These are phyloP conservation scores for Ia io DNA, from an alignment of 2,113 vertebrate species.

Conservation along the genomic window DNA sequence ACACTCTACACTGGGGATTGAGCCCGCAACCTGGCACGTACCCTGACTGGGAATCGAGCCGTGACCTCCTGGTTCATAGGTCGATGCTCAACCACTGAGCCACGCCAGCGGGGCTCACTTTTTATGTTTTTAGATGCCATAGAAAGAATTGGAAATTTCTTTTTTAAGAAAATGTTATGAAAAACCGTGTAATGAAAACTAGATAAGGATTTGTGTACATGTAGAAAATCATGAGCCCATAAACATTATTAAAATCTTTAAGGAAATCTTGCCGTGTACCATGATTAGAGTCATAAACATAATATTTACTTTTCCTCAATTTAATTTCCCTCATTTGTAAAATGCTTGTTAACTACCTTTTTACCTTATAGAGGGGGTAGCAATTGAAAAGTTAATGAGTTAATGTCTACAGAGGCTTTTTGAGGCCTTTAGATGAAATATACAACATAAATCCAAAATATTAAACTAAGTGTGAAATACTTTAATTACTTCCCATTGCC, in stretches of 20 bases:
- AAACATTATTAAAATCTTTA: neutral
- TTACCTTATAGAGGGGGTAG: neutral
- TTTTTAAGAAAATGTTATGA: neutral
- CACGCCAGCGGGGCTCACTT: neutral
- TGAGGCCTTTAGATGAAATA: slow-evolving; percentile 43
- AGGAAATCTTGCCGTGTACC: neutral
- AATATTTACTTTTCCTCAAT: neutral
- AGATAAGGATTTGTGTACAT: neutral
- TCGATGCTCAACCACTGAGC: too few relatives aligned
- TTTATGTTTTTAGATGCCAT: neutral
- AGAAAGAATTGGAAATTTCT: neutral
- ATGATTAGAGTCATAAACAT: neutral
- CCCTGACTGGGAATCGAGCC: too few relatives aligned
- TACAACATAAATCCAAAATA: slow-evolving; percentile 65
- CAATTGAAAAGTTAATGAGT: slow-evolving; percentile 42
- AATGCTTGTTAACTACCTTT: neutral
- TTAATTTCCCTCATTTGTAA: slow-evolving; percentile 49
- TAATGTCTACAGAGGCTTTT: slow-evolving; percentile 50
- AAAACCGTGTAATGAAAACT: neutral
- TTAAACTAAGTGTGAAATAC: slow-evolving; percentile 64
- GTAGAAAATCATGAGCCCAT: neutral
- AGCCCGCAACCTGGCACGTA: too few relatives aligned
- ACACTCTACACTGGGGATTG: too few relatives aligned
- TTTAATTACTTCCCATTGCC: slow-evolving; percentile 64
- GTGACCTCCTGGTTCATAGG: too few relatives aligned